A percentile compares a stretch with the other conserved stretches of the same genome.
Conservation (phyloP, 1,140 invertebrate species). For the Andricus grossulariae region DNA sequence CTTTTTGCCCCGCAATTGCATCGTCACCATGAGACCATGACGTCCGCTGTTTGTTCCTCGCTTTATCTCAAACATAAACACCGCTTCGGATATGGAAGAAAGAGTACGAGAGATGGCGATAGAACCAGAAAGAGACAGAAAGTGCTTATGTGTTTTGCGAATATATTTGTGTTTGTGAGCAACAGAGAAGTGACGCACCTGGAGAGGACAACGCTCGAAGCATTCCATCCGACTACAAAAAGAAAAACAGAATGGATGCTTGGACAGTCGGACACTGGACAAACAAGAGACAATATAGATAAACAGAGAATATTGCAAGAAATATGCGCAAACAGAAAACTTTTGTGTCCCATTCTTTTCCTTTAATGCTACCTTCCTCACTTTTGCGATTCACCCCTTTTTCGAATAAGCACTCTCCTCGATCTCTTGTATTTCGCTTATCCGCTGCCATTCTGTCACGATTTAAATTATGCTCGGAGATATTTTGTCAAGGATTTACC, state of each 20-base stretch:
- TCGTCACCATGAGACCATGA: conserved; percentile 68
- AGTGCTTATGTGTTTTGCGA: conserved; percentile 47
- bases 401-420: conserved; percentile 31
- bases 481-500: conserved; percentile 59
- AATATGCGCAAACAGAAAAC: conserved; percentile 71
- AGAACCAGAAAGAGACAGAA: conserved; percentile 51
- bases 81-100: conserved; percentile 63
- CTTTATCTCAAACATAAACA: conserved; percentile 73
- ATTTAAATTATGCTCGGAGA: conserved; percentile 55
- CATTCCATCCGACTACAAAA: conserved; percentile 53
- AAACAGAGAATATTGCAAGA: conserved; percentile 73
- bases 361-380: conserved; percentile 36
- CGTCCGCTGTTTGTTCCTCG: conserved; percentile 70
- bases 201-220: conserved; percentile 44
- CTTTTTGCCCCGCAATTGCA: conserved; percentile 49
- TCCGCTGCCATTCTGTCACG: conserved; percentile 31
- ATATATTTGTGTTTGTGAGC: conserved; percentile 53
- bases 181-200: conserved; percentile 44
- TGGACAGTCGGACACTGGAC: conserved; percentile 67
- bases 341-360: conserved; percentile 48
- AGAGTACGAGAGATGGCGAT: conserved; percentile 46
- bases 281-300: conserved; percentile 73
- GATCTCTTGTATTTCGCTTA: no score
- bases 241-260: conserved; percentile 65
- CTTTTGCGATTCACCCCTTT: conserved; percentile 31